Evolutionary conservation across 1,140 invertebrate genomes (phyloP).

Genomic region (Leptinotarsa defecta): DNA sequence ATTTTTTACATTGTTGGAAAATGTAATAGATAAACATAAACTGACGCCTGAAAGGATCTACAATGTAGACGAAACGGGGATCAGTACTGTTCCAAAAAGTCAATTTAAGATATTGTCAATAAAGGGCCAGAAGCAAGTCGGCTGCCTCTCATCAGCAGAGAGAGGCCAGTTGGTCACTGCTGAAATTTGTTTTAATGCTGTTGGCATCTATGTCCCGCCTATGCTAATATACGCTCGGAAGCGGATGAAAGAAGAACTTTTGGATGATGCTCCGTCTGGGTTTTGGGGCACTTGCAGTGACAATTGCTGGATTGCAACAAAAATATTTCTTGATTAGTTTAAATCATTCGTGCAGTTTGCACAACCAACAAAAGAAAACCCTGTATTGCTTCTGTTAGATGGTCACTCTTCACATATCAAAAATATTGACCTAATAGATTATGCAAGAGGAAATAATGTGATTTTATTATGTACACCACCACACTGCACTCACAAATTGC

Average conservation of each 20-base stretch:
- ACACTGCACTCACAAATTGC: too few species aligned
- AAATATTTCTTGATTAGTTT: slow-evolving; percentile 16
- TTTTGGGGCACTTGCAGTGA: slow-evolving; percentile 33
- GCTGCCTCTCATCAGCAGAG: slow-evolving; percentile 51
- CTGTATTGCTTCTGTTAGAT: slow-evolving; percentile 42
- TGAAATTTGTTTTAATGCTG: slow-evolving; percentile 29
- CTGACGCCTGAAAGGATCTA: slow-evolving; percentile 48
- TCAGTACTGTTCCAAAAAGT: slow-evolving; percentile 53
- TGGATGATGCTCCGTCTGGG: slow-evolving; percentile 36
- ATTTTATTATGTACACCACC: too few species aligned
- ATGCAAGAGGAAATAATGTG: too few species aligned
- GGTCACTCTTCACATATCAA: slow-evolving; percentile 45
- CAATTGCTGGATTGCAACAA: slow-evolving; percentile 8
- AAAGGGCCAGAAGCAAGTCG: slow-evolving; percentile 57
- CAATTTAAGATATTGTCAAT: slow-evolving; percentile 55
- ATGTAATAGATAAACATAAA: slow-evolving; percentile 42
- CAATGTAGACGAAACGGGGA: slow-evolving; percentile 35
- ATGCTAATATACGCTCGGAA: slow-evolving; percentile 45
- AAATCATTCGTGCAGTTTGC: slow-evolving; percentile 42
- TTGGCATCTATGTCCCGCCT: slow-evolving; percentile 45
- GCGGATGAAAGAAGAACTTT: slow-evolving; percentile 38
- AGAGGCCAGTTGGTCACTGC: slow-evolving; percentile 20
- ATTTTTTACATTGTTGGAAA: slow-evolving; percentile 45
- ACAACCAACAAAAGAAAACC: slow-evolving; percentile 37
- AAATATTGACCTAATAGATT: too few species aligned